phyloP scores from a whole-genome alignment of 2,113 vertebrate species.

The Microcebus ravelobensis region DNA sequence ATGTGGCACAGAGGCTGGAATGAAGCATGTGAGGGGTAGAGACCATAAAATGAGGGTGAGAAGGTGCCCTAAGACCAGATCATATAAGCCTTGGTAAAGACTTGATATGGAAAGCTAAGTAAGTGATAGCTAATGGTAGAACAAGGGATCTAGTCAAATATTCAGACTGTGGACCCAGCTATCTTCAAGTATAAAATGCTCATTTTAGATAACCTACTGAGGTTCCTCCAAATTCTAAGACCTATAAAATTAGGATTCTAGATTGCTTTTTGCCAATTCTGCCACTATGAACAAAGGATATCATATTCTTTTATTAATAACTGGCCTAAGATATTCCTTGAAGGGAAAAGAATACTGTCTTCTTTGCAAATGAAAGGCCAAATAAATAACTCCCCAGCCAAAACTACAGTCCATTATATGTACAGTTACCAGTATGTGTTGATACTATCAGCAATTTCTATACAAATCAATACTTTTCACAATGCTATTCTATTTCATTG shows the following conservation, averaged over 20 bases:
- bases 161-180: background rate
- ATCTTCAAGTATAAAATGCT: background rate
- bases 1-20: background rate
- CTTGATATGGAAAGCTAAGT: background rate
- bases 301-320: background rate
- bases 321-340: background rate
- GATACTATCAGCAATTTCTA: conserved; percentile 29
- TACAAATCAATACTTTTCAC: conserved; percentile 36
- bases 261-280: background rate
- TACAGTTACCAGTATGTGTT: background rate
- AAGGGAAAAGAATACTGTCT: background rate
- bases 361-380: conserved; percentile 39
- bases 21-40: background rate
- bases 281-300: background rate
- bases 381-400: conserved; percentile 13
- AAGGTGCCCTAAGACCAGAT: too few species aligned
- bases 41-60: background rate
- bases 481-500: conserved; percentile 28
- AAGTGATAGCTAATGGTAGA: background rate
- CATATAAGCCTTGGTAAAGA: background rate
- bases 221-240: background rate
- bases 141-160: background rate
- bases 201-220: background rate
- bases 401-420: background rate
- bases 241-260: background rate